Evolutionary conservation across 2,888 invertebrate species (phyloP).

Genomic region (Lasioglossum pauxillum): DNA sequence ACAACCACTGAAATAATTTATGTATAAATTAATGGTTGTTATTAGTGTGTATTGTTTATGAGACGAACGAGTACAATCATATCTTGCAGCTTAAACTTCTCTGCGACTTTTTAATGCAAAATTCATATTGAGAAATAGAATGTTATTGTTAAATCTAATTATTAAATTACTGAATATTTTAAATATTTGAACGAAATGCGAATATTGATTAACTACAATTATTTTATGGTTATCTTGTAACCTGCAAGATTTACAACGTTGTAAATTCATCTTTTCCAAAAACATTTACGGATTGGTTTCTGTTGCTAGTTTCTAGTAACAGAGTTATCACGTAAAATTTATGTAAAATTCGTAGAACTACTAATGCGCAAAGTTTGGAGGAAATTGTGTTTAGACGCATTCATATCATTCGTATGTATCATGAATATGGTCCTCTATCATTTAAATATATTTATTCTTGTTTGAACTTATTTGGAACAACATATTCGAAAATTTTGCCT

Average conservation of each 20-base stretch:
- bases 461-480: neutral
- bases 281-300: neutral
- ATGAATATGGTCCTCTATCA: neutral
- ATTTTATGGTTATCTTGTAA: neutral
- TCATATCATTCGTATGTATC: neutral
- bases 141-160: too few species aligned
- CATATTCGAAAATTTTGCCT: too few species aligned
- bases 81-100: too few species aligned
- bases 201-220: too few species aligned
- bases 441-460: neutral
- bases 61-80: too few species aligned
- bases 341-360: slow-evolving; percentile 1
- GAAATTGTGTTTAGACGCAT: neutral
- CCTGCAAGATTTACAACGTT: neutral
- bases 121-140: too few species aligned
- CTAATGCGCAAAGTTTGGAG: slow-evolving; percentile 1
- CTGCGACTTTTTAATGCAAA: too few species aligned
- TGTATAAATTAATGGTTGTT: too few species aligned
- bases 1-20: too few species aligned
- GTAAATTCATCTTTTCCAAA: neutral
- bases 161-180: too few species aligned
- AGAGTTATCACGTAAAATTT: neutral
- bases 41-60: too few species aligned
- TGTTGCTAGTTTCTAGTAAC: neutral
- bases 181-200: too few species aligned